A percentile compares a stretch with the other conserved stretches of the same genome.
phyloP scores from a whole-genome alignment of 2,888 invertebrate species.

The Lasioglossum villosulum region DNA sequence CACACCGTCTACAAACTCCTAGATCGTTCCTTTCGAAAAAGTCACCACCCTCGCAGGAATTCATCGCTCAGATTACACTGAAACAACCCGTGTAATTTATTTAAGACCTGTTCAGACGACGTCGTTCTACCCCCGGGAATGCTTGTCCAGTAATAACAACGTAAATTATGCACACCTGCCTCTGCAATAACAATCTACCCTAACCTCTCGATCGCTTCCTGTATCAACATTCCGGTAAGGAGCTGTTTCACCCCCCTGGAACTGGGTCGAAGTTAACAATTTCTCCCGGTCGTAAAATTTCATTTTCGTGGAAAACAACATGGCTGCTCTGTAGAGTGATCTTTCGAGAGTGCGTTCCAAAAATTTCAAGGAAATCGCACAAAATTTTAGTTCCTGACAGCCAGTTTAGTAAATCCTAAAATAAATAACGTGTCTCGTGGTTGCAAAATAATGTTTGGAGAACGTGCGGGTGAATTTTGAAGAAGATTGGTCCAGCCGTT shows the following conservation, averaged over 20 bases:
- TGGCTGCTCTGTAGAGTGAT: neutral
- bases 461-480: neutral
- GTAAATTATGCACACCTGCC: neutral
- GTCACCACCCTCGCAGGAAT: neutral
- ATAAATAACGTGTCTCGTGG: neutral
- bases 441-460: neutral
- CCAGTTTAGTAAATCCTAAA: neutral
- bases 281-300: neutral
- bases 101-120: slow-evolving; percentile 3
- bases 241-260: neutral
- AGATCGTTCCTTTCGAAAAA: neutral
- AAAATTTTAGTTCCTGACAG: neutral
- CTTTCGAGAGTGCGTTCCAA: neutral
- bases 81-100: slow-evolving; percentile 26
- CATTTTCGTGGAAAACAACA: neutral
- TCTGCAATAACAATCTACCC: neutral
- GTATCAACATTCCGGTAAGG: neutral
- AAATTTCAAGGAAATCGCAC: neutral
- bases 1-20: neutral
- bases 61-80: neutral
- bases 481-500: neutral
- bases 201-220: neutral
- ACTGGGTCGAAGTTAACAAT: neutral
- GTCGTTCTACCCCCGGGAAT: neutral
- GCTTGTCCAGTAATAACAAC: neutral